Percentiles rank a stretch among this genome's conserved stretches.
These are phyloP conservation scores for Stomatorhinus ivindoensis DNA, from an alignment of 2,113 vertebrate species.

Conservation along the genomic window DNA sequence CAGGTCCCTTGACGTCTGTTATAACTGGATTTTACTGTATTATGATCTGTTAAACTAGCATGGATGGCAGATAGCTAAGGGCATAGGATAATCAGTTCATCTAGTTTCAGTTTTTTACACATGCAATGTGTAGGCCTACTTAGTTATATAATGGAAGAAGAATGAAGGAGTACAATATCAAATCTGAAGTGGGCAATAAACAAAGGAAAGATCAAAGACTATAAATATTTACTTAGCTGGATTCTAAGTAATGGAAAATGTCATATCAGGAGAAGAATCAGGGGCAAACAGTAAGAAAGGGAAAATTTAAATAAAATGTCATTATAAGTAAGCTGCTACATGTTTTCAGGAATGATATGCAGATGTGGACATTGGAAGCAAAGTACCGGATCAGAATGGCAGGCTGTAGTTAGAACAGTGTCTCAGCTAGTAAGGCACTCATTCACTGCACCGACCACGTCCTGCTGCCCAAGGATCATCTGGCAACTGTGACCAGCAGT, in stretches of 20 bases:
- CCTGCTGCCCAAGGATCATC: not conserved
- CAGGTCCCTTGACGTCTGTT: no score
- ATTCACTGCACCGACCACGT: not conserved
- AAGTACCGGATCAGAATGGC: not conserved
- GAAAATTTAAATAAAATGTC: not conserved
- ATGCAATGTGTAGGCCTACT: not conserved
- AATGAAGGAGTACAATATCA: not conserved
- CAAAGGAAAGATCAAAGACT: not conserved
- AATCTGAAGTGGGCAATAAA: not conserved
- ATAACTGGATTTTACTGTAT: not conserved
- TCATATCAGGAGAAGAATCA: not conserved
- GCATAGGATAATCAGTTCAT: not conserved
- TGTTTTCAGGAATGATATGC: not conserved
- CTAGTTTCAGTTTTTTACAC: not conserved
- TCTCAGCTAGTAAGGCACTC: not conserved
- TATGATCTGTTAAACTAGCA: not conserved
- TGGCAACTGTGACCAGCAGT: not conserved
- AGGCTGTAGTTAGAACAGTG: not conserved
- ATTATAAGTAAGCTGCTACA: not conserved
- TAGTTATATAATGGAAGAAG: not conserved
- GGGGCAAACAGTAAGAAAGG: not conserved
- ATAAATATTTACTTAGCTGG: not conserved
- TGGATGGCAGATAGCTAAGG: not conserved
- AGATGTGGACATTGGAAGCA: not conserved
- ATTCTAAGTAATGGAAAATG: not conserved